Conservation (phyloP, 2,888 invertebrate genomes). For the Teinopalpus imperialis region DNA sequence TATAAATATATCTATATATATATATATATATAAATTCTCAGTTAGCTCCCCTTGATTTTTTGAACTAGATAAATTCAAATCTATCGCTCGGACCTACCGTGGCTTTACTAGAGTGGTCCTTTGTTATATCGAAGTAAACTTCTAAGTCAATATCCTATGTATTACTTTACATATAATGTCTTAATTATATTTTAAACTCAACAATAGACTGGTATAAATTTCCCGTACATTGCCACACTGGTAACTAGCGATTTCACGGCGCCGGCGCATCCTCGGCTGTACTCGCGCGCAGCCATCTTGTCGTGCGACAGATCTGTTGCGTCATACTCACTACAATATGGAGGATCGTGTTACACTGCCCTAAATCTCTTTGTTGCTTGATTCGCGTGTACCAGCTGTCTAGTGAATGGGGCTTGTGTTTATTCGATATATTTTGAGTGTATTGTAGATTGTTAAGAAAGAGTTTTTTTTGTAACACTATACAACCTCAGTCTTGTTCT, state of each 20-base stretch:
- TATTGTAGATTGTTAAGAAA: background rate
- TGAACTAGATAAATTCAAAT: no score
- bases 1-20: no score
- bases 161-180: no score
- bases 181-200: no score
- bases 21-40: no score
- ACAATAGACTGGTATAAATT: slow-evolving; percentile 28
- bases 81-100: no score
- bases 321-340: slow-evolving; percentile 61
- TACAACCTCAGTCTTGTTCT: no score
- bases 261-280: slow-evolving; percentile 75
- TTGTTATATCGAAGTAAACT: no score
- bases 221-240: slow-evolving; percentile 36
- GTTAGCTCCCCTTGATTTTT: no score
- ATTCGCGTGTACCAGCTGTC: slow-evolving; percentile 51
- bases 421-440: slow-evolving; percentile 4
- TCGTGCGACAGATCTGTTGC: slow-evolving; percentile 68
- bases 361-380: slow-evolving; percentile 69
- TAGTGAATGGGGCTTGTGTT: slow-evolving; percentile 34
- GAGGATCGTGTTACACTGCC: slow-evolving; percentile 75
- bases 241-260: slow-evolving; percentile 73
- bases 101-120: no score
- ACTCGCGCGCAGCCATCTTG: slow-evolving; percentile 59
- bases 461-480: background rate
- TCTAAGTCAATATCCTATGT: no score